Percentiles rank a stretch among this genome's conserved stretches.
Conservation (phyloP, 2,797 vertebrate genomes). For the Pampus argenteus region DNA sequence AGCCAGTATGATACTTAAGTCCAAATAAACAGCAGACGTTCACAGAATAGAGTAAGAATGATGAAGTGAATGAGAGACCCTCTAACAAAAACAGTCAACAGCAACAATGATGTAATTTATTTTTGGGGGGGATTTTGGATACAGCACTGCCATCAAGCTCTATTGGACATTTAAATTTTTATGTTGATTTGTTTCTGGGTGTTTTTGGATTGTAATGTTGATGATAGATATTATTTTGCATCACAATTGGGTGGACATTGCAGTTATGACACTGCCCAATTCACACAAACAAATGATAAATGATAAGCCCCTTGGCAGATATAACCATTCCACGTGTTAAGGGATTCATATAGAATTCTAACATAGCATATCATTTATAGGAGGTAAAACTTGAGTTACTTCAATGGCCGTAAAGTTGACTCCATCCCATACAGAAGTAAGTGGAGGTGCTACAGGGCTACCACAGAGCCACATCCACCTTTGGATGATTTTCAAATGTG, state of each 20-base stretch:
- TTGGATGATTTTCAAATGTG: not conserved
- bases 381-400: too few species aligned
- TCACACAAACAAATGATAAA: too few species aligned
- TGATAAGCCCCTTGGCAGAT: too few species aligned
- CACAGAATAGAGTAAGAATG: constrained; percentile 27
- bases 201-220: not conserved
- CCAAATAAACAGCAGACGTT: constrained; percentile 53
- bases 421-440: too few species aligned
- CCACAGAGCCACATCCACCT: not conserved
- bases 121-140: constrained; percentile 30
- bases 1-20: constrained; percentile 47
- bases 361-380: too few species aligned
- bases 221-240: not conserved
- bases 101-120: constrained; percentile 50
- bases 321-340: too few species aligned
- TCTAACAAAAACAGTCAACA: constrained; percentile 38
- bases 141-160: not conserved
- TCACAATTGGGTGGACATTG: not conserved
- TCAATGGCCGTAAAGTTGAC: too few species aligned
- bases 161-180: not conserved
- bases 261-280: not conserved
- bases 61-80: constrained; percentile 1
- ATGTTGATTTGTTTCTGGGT: constrained; percentile 11
- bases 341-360: too few species aligned
- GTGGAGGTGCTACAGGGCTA: not conserved